These are phyloP conservation scores for Odontamblyopus rebecca DNA, from an alignment of 2,797 vertebrate genomes.

Conservation along the genomic window DNA sequence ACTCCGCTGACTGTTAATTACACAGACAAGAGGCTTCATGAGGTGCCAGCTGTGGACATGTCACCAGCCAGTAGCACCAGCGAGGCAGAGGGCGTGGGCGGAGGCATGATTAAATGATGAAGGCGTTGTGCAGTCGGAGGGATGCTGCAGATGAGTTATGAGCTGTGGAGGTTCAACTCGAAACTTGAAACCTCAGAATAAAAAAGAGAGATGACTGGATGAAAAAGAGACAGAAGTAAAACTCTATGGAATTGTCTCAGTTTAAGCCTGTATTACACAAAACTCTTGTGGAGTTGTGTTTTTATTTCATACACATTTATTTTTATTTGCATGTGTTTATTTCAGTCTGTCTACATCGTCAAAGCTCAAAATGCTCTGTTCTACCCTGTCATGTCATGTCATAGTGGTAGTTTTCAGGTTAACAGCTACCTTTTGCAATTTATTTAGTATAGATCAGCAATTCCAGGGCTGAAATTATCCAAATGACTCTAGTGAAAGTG, in stretches of 20 bases:
- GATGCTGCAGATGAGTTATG: not conserved
- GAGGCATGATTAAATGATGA: constrained; percentile 17
- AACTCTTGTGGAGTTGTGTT: too few species aligned
- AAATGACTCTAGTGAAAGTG: too few species aligned
- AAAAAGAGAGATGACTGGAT: not conserved
- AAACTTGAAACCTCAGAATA: not conserved
- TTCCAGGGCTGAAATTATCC: too few species aligned
- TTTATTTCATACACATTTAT: too few species aligned
- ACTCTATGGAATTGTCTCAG: not conserved
- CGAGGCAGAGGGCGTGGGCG: constrained; percentile 3
- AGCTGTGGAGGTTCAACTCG: not conserved
- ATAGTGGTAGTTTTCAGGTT: too few species aligned
- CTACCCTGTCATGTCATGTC: too few species aligned
- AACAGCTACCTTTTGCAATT: too few species aligned
- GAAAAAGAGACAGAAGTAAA: not conserved
- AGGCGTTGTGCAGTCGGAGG: not conserved
- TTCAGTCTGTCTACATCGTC: too few species aligned
- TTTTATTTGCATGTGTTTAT: too few species aligned
- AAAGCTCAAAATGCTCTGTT: too few species aligned
- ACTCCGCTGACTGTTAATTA: constrained; percentile 35
- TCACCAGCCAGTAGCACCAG: not conserved
- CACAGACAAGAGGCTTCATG: constrained; percentile 28
- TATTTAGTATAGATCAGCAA: too few species aligned
- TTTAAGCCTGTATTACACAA: too few species aligned
- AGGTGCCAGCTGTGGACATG: constrained; percentile 33